Evolutionary conservation across 2,888 invertebrate genomes (phyloP), one percentile per base, ranked within the genome.

Genomic region (Philereme transversata): DNA sequence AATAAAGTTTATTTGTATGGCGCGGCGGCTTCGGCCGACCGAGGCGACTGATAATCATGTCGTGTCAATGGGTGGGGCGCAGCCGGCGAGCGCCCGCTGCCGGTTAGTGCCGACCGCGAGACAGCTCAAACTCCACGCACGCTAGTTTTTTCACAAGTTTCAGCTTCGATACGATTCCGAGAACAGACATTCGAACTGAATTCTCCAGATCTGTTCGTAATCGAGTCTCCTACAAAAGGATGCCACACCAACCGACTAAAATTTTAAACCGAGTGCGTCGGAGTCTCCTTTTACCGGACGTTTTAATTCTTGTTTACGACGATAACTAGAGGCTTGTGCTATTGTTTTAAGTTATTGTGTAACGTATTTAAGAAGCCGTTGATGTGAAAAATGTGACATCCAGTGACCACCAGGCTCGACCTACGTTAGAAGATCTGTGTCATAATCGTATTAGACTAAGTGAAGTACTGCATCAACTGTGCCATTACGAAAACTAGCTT

Each of bases 1-100:
- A 90, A 91, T 90, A 90, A 90, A 87, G 85, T 91, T 91, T 89
- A 91, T 90, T 90, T 91, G 89, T 89, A 82, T 81, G 85, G 76
- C 71, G 78, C 79, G 73, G 84, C 73, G 77, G 80, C 81, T 80
- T 72, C 78, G 82, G 83, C 81, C 82, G 81, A 83, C 81, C 82
- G 82, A 79, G 57, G 47, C 51, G 54, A 50, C 86, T 89, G 88
- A 88, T 90, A 87, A 89, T 86, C 80, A 83, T 81, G 82, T 77
- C 81, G 83, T 76, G 82, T 81, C 80, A 82, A 79, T 80, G 87
- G 89, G 89, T 82, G 91, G 90, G 90, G 90, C 86, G 85, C 75
- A 78, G 79, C 72, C 72, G 64, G 76, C 59, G 44, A 50, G 46
- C 72, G 72, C 64, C 75, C 74, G 72, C 69, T 73, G 75, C 74